Evolutionary conservation across 2,113 vertebrate species (phyloP).

Genomic region (Lasiurus borealis): DNA sequence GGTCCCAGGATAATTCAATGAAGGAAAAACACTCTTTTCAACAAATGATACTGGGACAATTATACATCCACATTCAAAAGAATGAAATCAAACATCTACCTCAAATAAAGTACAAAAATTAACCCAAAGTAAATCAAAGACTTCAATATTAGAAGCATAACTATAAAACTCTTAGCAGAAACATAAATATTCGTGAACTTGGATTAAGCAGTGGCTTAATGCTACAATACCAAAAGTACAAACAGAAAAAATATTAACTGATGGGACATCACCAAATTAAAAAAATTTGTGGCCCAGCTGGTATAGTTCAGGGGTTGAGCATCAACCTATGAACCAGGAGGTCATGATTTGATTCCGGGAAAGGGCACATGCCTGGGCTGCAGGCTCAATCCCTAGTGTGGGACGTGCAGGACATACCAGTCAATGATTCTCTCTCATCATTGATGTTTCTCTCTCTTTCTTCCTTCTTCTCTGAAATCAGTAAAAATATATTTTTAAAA

Average conservation of each 20-base stretch:
- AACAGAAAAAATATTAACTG: neutral
- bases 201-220: neutral
- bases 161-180: neutral
- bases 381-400: too few relatives aligned
- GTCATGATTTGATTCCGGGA: too few relatives aligned
- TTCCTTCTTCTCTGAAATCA: too few relatives aligned
- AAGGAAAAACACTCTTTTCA: neutral
- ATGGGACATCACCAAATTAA: neutral
- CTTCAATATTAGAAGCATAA: neutral
- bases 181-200: neutral
- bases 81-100: neutral
- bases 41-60: conserved; percentile 7
- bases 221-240: neutral
- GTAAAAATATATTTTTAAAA: neutral
- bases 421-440: too few relatives aligned
- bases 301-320: too few relatives aligned
- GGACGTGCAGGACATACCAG: too few relatives aligned
- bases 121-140: neutral
- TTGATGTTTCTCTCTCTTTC: too few relatives aligned
- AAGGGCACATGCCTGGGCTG: too few relatives aligned
- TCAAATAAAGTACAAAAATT: neutral
- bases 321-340: too few relatives aligned
- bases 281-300: neutral
- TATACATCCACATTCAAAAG: neutral
- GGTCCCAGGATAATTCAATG: neutral